Conservation (phyloP, 1,140 invertebrate species). For the Drosophila malerkotliana region DNA sequence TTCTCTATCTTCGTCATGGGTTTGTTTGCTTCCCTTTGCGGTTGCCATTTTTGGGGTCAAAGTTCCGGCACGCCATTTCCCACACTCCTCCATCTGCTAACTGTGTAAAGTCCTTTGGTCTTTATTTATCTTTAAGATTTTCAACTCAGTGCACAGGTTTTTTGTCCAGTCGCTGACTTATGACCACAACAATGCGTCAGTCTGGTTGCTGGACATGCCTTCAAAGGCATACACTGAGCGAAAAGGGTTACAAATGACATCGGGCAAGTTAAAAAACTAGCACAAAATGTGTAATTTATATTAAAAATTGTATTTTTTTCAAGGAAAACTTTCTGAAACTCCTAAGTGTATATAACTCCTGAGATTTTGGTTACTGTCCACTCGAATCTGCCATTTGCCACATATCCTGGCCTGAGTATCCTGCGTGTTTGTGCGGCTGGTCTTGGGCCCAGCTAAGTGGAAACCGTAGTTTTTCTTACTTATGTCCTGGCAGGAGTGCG, state of each 20-base stretch:
- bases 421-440: constrained; percentile 35
- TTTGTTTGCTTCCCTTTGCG: constrained; percentile 51
- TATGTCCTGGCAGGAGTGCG: constrained; percentile 53
- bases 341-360: too few species aligned
- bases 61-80: constrained; percentile 49
- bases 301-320: not conserved
- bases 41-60: constrained; percentile 72
- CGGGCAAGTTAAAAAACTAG: not conserved
- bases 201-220: constrained; percentile 42
- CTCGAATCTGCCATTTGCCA: constrained; percentile 71
- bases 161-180: constrained; percentile 54
- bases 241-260: constrained; percentile 21
- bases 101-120: constrained; percentile 36
- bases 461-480: constrained; percentile 82
- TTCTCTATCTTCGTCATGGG: constrained; percentile 21
- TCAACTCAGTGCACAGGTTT: constrained; percentile 72
- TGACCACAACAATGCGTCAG: constrained; percentile 77
- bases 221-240: constrained; percentile 14
- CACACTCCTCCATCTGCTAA: constrained; percentile 6
- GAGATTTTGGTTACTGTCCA: constrained; percentile 76
- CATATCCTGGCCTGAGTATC: constrained; percentile 35
- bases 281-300: not conserved
- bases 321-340: too few species aligned
- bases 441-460: constrained; percentile 69
- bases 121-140: constrained; percentile 84